Evolutionary conservation across 1,140 invertebrate genomes (phyloP).

Genomic region (Platyscapa corneri): DNA sequence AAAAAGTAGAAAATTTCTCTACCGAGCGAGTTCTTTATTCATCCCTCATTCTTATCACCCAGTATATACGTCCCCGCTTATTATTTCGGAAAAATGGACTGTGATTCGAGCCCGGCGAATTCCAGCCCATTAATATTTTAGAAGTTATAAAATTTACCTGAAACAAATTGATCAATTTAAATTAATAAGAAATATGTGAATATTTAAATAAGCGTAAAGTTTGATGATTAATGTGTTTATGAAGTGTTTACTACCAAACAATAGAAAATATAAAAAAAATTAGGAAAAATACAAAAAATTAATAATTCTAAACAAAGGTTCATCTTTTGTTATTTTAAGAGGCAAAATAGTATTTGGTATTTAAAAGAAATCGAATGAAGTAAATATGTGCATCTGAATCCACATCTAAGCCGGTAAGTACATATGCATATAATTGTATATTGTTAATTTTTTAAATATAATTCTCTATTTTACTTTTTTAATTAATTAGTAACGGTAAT

Average conservation of each 20-base stretch:
- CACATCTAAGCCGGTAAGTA: not conserved
- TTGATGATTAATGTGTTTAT: not conserved
- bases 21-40: not conserved
- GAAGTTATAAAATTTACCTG: not conserved
- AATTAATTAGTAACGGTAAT: not conserved
- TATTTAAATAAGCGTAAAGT: not conserved
- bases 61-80: not conserved
- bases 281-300: not conserved
- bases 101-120: rapidly evolving
- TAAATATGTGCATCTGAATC: not conserved
- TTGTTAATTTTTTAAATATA: not conserved
- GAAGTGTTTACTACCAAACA: not conserved
- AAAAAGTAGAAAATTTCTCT: not conserved
- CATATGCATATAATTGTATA: not conserved
- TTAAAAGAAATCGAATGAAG: not conserved
- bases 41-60: not conserved
- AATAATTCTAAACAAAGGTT: not conserved
- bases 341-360: not conserved
- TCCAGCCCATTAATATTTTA: not conserved
- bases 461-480: not conserved
- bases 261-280: not conserved
- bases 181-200: not conserved
- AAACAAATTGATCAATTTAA: not conserved
- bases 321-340: not conserved
- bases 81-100: not conserved